Evolutionary conservation across 64 coral and sea anemone genomes (phyloP).

Genomic region (Actinia tenebrosa): DNA sequence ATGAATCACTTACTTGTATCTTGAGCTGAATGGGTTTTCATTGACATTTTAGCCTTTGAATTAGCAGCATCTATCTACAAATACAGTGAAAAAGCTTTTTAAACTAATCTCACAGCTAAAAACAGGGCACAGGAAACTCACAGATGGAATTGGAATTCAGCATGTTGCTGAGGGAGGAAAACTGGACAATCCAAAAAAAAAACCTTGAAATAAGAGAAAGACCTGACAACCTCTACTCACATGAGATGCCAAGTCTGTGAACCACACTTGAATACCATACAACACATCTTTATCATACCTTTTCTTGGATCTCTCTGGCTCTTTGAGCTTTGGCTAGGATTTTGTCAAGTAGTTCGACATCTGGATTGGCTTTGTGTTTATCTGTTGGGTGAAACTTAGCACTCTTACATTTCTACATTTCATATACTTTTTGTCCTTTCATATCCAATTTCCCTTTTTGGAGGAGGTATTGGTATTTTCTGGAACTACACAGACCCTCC

Average conservation of each 20-base stretch:
- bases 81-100: background rate
- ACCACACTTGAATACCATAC: background rate
- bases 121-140: no score
- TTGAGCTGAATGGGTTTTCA: background rate
- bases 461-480: no score
- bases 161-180: no score
- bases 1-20: background rate
- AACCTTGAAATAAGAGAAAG: background rate
- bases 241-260: no score
- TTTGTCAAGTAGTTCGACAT: constrained; percentile 5
- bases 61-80: background rate
- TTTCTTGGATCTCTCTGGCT: constrained; percentile 27
- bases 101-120: background rate
- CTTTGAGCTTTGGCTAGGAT: constrained; percentile 16
- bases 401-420: background rate
- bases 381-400: background rate
- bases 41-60: background rate
- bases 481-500: no score
- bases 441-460: no score
- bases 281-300: background rate
- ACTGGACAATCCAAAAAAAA: no score
- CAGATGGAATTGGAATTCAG: no score
- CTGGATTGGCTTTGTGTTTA: background rate
- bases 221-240: background rate
- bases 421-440: no score